Evolutionary conservation across 2,797 vertebrate species (phyloP), one percentile per base, ranked within the genome.

Genomic region (Sebastes vulpes): DNA sequence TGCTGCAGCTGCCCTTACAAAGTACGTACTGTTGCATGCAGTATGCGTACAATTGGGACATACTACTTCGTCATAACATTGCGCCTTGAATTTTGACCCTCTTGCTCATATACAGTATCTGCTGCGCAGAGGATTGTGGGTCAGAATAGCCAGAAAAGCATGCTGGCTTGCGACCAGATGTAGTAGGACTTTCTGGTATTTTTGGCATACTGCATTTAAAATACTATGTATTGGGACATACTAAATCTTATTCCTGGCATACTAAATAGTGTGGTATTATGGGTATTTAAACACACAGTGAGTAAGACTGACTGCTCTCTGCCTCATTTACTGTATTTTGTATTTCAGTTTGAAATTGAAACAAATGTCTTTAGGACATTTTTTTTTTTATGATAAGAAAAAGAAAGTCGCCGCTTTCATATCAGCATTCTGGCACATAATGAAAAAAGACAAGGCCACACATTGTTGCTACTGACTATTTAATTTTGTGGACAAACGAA

Each of bases 401-500:
- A 42, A n/a, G 6, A 66, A 58, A 48, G 3, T 53, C 12, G 42
- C 16, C 56, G 32, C 53, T 23, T 10, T 23, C 3, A 31, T 52
- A 48, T 11, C n/a, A 35, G n/a, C 42, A 9, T 59, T 71, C 26
- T 31, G 20, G 64, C 35, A 80, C 5, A 25, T 20, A 80, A 73
- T 28, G 42, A 83, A 84, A 50, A 82, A 77, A 84, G 61, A 89
- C 85, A 67, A 23, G 58, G 72, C 12, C 75, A 57, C 56, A 60
- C 66, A 54, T 21, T 65, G 83, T 88, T 88, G 87, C 94, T 96
- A 96, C 94, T 89, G 86, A 95, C 93, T 90, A 95, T 96, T 97
- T 97, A 96, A 96, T 96, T 96, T 92, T 91, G 90, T 93, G 89
- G 88, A 96, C 92, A 94, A 96, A 95, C 85, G 75, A 91, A 93